A percentile compares a stretch with the other conserved stretches of the same genome.
These are phyloP conservation scores for Hemitrygon akajei DNA, from an alignment of 2,797 vertebrate genomes.

Conservation along the genomic window DNA sequence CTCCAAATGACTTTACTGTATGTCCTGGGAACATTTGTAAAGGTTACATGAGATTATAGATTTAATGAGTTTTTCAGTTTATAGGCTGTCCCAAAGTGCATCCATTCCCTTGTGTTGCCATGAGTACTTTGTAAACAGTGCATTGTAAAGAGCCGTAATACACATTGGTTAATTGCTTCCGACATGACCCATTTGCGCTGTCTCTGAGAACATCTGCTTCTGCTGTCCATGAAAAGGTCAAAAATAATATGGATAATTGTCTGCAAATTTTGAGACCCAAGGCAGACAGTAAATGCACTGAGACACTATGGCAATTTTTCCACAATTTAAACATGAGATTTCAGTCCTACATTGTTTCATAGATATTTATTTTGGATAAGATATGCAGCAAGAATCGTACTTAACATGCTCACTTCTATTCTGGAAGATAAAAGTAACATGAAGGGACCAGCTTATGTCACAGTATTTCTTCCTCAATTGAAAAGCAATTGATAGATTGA, in stretches of 20 bases:
- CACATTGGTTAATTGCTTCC: not conserved
- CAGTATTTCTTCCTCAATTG: not conserved
- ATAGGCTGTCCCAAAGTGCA: conserved; percentile 16
- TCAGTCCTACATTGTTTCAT: not conserved
- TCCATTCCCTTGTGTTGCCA: not conserved
- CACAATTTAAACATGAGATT: not conserved
- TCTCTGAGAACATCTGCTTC: conserved; percentile 5
- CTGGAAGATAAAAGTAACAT: not conserved
- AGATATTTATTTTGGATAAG: not conserved
- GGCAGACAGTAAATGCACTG: not conserved
- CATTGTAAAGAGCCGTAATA: not conserved
- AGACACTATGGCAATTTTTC: too few species aligned
- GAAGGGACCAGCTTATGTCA: not conserved
- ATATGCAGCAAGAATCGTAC: too few species aligned
- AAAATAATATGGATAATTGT: conserved; percentile 4
- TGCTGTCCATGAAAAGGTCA: not conserved
- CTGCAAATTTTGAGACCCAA: not conserved
- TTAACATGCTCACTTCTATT: not conserved
- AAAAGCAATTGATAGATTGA: too few species aligned
- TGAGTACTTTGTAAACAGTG: conserved; percentile 24
- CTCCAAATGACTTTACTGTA: conserved; percentile 8
- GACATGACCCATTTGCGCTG: conserved; percentile 16
- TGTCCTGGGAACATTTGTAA: conserved; percentile 18
- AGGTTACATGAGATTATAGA: conserved; percentile 19
- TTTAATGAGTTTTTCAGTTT: conserved; percentile 31